These are phyloP conservation scores for Coremacera marginata DNA, from an alignment of 2,888 invertebrate genomes.

Conservation along the genomic window DNA sequence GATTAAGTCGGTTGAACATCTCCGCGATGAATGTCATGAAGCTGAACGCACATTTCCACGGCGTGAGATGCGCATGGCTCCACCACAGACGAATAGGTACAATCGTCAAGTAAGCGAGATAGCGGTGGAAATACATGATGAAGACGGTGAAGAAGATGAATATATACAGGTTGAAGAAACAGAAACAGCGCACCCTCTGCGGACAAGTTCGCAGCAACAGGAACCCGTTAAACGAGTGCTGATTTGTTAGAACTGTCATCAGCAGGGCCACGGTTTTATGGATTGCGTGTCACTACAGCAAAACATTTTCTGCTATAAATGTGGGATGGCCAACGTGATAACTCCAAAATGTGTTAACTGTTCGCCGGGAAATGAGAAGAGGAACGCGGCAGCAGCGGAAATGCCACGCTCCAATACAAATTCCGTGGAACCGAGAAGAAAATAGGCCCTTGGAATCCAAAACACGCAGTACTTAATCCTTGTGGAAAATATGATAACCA, in stretches of 20 bases:
- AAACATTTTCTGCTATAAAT: neutral
- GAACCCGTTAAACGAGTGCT: too few species aligned
- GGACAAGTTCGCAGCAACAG: too few species aligned
- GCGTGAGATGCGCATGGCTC: neutral
- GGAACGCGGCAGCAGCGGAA: too few species aligned
- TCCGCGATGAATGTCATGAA: neutral
- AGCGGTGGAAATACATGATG: neutral
- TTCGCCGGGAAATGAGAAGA: too few species aligned
- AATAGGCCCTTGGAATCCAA: neutral
- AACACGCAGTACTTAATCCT: neutral
- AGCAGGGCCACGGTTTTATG: neutral
- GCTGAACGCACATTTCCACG: neutral
- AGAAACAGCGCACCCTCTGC: neutral
- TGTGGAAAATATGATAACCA: neutral
- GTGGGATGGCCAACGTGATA: neutral
- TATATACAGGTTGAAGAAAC: neutral
- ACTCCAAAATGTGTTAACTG: neutral
- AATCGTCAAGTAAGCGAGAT: neutral
- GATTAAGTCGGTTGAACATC: neutral
- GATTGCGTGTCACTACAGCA: neutral
- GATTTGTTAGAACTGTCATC: neutral
- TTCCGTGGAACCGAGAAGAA: neutral
- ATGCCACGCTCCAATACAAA: neutral
- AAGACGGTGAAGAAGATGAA: neutral
- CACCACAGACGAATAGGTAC: neutral